Evolutionary conservation across 2,113 vertebrate species (phyloP).

Genomic region (Chitala chitala): DNA sequence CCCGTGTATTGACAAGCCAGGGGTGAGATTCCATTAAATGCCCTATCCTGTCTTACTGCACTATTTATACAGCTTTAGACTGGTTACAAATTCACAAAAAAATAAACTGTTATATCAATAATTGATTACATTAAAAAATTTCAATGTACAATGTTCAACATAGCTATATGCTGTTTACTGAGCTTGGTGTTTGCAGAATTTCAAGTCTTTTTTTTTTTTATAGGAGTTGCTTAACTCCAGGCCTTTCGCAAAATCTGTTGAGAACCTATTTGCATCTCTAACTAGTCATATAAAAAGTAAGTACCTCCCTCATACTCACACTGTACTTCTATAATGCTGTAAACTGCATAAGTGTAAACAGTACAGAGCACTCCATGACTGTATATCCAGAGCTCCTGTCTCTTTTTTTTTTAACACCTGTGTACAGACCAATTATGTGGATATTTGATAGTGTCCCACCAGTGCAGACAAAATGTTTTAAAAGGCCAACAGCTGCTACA

Average conservation of each 20-base stretch:
- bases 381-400: too few species aligned
- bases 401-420: too few species aligned
- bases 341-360: neutral
- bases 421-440: too few species aligned
- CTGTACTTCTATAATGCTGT: neutral
- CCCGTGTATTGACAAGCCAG: slow-evolving; percentile 29
- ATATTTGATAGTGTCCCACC: too few species aligned
- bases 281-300: slow-evolving; percentile 79
- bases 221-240: slow-evolving; percentile 64
- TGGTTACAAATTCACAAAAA: too few species aligned
- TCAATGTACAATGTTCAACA: neutral
- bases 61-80: too few species aligned
- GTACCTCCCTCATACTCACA: slow-evolving; percentile 40
- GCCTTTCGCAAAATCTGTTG: slow-evolving; percentile 80
- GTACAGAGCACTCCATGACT: too few species aligned
- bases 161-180: too few species aligned
- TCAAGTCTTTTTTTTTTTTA: slow-evolving; percentile 2
- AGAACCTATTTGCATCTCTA: slow-evolving; percentile 76
- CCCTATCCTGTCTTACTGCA: too few species aligned
- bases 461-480: too few species aligned
- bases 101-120: neutral
- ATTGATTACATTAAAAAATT: neutral
- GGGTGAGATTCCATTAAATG: slow-evolving; percentile 51
- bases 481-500: too few species aligned
- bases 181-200: too few species aligned